Base-by-base conservation (phyloP, 1,140 invertebrate genomes). In the Sarcophaga peregrina region DNA sequence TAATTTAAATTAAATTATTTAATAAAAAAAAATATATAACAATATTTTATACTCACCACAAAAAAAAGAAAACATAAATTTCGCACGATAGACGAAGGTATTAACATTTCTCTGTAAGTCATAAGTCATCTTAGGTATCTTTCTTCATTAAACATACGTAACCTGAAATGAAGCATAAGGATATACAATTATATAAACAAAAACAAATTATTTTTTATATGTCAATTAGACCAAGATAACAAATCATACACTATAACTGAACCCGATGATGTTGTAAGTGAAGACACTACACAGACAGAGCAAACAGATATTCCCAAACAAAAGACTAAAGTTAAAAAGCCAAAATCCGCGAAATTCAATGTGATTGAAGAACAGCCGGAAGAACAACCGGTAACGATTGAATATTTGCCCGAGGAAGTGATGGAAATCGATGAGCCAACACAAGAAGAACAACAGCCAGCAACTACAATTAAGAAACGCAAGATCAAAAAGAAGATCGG, bases 211-310 rank as follows among this genome's bases (percentile, higher is more conserved):
- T 78, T 20, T 83, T 83, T 86, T 89, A 37, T 37, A 84, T 89
- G 82, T 88, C 81, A 86, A 85, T 88, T 88, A 90, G 88, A 90
- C 87, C 87, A 89, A 88, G 87, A 89, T 86, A 88, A 86, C 88
- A 90, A 89, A 90, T 85, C 89, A 85, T 87, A 87, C 89, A 90
- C 89, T 84, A 90, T 90, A 84, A 89, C 85, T 85, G 89, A 90
- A 88, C 89, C 87, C 73, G 89, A 90, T 86, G 88, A 90, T 82
- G 84, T 76, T 87, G 62, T 68, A 68, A 89, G 86, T 86, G 88
- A 85, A 85, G 89, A 89, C 84, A 87, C 85, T 83, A 87, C 85
- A 84, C 85, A 84, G 90, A 90, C 83, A 83, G 62, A 68, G 62
- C 17, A 68, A 9, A 68, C 62, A 68, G 62, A 91, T 90, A 86